These are phyloP conservation scores for Ichneumoninae sp. DNA, from an alignment of 2,888 invertebrate species.

Conservation along the genomic window DNA sequence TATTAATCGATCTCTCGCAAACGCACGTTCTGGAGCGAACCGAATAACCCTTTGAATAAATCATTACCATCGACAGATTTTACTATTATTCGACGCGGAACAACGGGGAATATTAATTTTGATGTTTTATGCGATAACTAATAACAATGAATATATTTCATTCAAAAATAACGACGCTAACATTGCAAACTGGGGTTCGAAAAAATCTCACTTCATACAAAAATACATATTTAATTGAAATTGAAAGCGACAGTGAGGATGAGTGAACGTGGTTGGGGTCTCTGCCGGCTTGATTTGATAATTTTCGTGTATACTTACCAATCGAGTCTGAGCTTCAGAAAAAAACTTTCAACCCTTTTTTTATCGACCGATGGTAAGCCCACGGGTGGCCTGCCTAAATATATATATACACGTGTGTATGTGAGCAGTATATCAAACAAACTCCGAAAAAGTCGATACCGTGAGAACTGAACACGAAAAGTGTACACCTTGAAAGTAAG, in stretches of 20 bases:
- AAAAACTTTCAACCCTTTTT: neutral
- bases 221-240: no score
- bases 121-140: neutral
- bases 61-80: neutral
- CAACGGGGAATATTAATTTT: neutral
- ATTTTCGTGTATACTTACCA: neutral
- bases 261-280: no score
- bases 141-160: neutral
- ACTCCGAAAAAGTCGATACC: neutral
- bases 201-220: no score
- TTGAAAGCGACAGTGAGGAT: no score
- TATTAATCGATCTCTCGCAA: slow-evolving; percentile 37
- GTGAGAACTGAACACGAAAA: neutral
- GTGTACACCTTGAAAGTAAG: neutral
- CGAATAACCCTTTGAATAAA: neutral
- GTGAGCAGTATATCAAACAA: neutral
- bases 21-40: neutral
- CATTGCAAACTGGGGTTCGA: no score
- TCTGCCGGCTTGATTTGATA: no score
- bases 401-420: neutral
- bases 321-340: neutral
- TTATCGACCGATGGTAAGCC: neutral
- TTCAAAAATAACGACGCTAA: no score
- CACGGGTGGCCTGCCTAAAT: neutral
- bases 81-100: neutral